phyloP scores from a whole-genome alignment of 2,888 invertebrate genomes.

The Yponomeuta plumbellus region DNA sequence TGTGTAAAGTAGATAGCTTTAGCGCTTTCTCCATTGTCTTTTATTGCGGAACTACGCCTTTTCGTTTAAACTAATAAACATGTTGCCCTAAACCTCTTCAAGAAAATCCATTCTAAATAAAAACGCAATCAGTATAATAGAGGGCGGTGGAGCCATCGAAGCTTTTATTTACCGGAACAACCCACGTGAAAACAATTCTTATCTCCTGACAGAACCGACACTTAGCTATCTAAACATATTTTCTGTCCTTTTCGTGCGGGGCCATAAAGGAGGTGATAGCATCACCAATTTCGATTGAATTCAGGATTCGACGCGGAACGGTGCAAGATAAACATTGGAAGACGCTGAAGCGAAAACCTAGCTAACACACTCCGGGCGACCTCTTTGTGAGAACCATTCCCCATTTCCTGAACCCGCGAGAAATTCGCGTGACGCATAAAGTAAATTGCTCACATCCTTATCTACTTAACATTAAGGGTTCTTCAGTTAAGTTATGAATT shows the following conservation, averaged over 20 bases:
- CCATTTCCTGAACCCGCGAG: slow-evolving; percentile 28
- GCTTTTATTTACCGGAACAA: slow-evolving; percentile 6
- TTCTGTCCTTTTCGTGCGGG: slow-evolving; percentile 2
- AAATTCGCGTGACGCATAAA: slow-evolving; percentile 29
- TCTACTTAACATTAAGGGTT: slow-evolving; percentile 30
- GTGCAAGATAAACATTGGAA: slow-evolving; percentile 21
- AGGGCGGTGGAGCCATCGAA: slow-evolving; percentile 4
- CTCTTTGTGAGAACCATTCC: slow-evolving; percentile 40
- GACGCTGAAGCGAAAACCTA: slow-evolving; percentile 35
- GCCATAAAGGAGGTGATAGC: slow-evolving; percentile 12
- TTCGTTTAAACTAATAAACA: not conserved
- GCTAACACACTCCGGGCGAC: slow-evolving; percentile 41
- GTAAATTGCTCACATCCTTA: slow-evolving; percentile 56
- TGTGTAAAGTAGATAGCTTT: not conserved
- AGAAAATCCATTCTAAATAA: slow-evolving; percentile 18
- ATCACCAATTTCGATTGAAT: slow-evolving; percentile 12
- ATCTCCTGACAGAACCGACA: not conserved
- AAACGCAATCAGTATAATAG: slow-evolving; percentile 19
- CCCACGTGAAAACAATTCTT: not conserved
- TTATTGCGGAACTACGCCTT: not conserved
- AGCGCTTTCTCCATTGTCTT: not conserved
- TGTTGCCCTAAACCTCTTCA: not conserved
- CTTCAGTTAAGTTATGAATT: slow-evolving; percentile 48
- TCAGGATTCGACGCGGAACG: not conserved
- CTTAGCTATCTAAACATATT: slow-evolving; percentile 6